A percentile compares a stretch with the other conserved stretches of the same genome.
Conservation (phyloP, 1,140 invertebrate genomes). For the Neomicropteryx cornuta region DNA sequence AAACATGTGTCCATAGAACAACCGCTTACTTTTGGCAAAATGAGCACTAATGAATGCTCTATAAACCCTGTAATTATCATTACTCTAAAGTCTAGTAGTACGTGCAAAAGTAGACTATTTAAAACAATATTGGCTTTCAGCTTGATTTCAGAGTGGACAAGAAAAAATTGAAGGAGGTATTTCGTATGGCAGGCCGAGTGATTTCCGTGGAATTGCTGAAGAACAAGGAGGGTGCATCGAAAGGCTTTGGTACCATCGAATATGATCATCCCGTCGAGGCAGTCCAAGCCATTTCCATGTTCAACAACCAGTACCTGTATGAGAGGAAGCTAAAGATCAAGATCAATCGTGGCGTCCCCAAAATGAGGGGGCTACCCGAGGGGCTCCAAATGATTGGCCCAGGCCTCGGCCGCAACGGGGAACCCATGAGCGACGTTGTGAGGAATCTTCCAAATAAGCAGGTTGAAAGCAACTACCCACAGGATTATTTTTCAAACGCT, state of each 20-base stretch:
- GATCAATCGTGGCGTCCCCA: slow-evolving; percentile 63
- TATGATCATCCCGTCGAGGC: slow-evolving; percentile 98
- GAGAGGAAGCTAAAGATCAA: slow-evolving; percentile 90
- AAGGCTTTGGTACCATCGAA: slow-evolving; percentile 92
- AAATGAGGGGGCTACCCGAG: slow-evolving; percentile 67
- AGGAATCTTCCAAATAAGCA: slow-evolving; percentile 58
- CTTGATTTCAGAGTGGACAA: slow-evolving; percentile 93
- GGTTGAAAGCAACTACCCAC: slow-evolving; percentile 18
- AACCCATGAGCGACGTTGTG: slow-evolving; percentile 77
- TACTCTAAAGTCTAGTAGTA: no score
- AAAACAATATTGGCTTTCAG: slow-evolving; percentile 40
- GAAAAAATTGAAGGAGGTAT: slow-evolving; percentile 91
- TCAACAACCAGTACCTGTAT: slow-evolving; percentile 89
- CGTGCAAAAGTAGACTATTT: no score
- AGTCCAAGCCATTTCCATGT: slow-evolving; percentile 92
- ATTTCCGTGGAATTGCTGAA: slow-evolving; percentile 78
- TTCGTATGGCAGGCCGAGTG: slow-evolving; percentile 90
- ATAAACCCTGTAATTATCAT: no score
- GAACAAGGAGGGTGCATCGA: slow-evolving; percentile 93
- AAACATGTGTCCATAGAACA: no score
- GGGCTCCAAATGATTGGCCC: slow-evolving; percentile 84
- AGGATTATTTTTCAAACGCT: no score
- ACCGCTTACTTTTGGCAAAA: no score
- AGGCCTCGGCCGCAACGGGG: slow-evolving; percentile 81
- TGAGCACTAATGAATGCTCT: no score